Evolutionary conservation across 2,113 vertebrate genomes (phyloP).

Genomic region (Tragulus kanchil): DNA sequence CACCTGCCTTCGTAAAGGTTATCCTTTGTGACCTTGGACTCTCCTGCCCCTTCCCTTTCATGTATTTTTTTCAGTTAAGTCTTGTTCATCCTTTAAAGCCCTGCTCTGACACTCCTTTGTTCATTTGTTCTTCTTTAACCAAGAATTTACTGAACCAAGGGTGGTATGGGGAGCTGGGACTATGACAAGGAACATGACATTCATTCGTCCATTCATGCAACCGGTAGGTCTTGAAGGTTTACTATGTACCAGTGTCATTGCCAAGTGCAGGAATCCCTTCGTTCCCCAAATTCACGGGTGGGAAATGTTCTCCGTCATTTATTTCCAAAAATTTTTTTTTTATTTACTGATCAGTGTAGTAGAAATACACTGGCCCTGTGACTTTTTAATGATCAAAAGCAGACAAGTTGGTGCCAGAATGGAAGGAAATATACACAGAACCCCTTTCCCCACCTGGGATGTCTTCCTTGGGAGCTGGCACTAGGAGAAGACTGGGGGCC

Average conservation of each 20-base stretch:
- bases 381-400: not conserved
- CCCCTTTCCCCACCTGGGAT: not conserved
- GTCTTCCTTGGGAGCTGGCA: not conserved
- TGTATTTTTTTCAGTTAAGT: not conserved
- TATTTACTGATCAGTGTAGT: too few species aligned
- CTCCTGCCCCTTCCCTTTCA: not conserved
- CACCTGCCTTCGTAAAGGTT: not conserved
- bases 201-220: not conserved
- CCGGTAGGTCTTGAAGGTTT: not conserved
- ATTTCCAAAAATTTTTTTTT: too few species aligned
- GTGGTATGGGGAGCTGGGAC: not conserved
- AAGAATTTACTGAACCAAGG: not conserved
- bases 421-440: not conserved
- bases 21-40: not conserved
- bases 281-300: too few species aligned
- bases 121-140: not conserved
- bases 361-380: not conserved
- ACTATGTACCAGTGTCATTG: not conserved
- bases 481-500: not conserved
- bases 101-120: not conserved
- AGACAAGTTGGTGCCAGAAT: not conserved
- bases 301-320: too few species aligned
- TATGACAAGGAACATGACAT: not conserved
- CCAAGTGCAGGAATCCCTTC: not conserved
- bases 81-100: not conserved